Conservation (phyloP, 2,888 invertebrate genomes). For the Pammene aurita region DNA sequence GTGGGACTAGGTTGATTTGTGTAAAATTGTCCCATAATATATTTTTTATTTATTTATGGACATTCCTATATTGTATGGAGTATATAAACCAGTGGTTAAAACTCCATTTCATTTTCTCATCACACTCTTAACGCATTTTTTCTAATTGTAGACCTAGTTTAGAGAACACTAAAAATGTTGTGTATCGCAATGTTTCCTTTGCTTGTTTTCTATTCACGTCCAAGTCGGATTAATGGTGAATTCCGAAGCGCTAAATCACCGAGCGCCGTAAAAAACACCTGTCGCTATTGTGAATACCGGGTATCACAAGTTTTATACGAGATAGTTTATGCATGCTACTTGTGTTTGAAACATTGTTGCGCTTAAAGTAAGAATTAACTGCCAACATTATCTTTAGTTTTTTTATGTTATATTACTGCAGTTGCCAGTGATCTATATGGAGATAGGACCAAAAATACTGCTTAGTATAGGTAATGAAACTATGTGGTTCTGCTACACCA, state of each 20-base stretch:
- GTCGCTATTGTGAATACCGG: slow-evolving; percentile 70
- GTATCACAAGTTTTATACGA: slow-evolving; percentile 69
- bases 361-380: slow-evolving; percentile 11
- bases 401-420: neutral
- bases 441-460: no score
- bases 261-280: slow-evolving; percentile 80
- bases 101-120: no score
- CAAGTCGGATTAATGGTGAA: slow-evolving; percentile 79
- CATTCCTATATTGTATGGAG: no score
- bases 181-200: slow-evolving; percentile 65
- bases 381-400: neutral
- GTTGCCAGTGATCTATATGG: neutral
- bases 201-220: slow-evolving; percentile 65
- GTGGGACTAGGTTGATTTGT: no score
- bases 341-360: slow-evolving; percentile 34
- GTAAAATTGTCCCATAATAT: no score
- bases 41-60: no score
- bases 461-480: no score
- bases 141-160: slow-evolving; percentile 31
- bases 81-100: no score
- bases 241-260: slow-evolving; percentile 76
- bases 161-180: slow-evolving; percentile 49
- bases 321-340: slow-evolving; percentile 57
- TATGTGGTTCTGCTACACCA: no score
- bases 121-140: slow-evolving; percentile 14